phyloP scores from a whole-genome alignment of 2,113 vertebrate species.

The Chloroceryle aenea region DNA sequence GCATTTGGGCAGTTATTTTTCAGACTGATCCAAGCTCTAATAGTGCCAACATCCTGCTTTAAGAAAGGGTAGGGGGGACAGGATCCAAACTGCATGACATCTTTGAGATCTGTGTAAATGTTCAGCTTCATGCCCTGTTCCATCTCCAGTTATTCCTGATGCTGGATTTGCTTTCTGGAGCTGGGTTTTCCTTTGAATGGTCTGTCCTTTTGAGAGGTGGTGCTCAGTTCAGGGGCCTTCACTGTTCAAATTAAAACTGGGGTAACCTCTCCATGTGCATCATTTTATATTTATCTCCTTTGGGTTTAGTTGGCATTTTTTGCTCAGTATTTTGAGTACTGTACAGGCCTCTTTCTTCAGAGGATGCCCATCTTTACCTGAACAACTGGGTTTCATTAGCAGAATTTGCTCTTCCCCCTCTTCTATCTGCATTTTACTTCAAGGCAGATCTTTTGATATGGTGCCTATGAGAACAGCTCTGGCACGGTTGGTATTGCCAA shows the following conservation, averaged over 20 bases:
- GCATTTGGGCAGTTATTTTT: background rate
- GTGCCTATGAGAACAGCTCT: background rate
- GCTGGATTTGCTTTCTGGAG: background rate
- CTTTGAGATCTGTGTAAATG: background rate
- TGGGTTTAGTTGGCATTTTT: background rate
- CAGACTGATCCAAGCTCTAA: background rate
- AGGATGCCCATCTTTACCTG: background rate
- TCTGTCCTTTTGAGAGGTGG: background rate
- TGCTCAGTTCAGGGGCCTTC: background rate
- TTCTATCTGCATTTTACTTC: background rate
- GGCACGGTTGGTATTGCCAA: background rate
- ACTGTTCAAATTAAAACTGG: background rate
- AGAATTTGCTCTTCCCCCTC: background rate
- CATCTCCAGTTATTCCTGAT: background rate
- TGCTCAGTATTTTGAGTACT: background rate
- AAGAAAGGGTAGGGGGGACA: background rate
- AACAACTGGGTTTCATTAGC: background rate
- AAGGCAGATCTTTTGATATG: fast-evolving
- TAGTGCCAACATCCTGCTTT: background rate
- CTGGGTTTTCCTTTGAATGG: background rate
- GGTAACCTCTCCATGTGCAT: background rate
- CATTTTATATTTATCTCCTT: background rate
- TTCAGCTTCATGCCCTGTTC: background rate
- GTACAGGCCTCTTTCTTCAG: background rate
- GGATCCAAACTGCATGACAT: background rate